Conservation (phyloP, 2,113 vertebrate genomes). For the Rhinoptilus africanus region DNA sequence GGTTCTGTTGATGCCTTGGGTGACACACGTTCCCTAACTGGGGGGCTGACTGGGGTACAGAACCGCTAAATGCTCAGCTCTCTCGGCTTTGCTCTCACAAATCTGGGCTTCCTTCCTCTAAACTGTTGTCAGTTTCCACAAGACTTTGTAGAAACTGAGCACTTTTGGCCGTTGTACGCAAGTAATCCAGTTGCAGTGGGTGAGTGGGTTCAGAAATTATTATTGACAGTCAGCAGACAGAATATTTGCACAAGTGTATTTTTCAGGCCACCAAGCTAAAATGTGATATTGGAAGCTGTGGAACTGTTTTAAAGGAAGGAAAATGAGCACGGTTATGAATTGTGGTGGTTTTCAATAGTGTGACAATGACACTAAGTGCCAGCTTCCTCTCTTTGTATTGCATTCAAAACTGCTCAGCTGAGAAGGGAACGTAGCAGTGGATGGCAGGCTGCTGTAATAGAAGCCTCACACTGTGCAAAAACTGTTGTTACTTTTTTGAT, state of each 20-base stretch:
- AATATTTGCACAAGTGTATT: neutral
- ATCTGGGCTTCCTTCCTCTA: neutral
- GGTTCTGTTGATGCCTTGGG: neutral
- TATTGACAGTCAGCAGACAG: neutral
- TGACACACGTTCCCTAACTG: rapidly evolving
- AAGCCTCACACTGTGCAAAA: constrained; percentile 49
- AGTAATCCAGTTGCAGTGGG: neutral
- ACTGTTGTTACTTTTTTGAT: constrained; percentile 49
- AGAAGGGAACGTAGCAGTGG: constrained; percentile 24
- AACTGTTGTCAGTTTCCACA: neutral
- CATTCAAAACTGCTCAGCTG: constrained; percentile 50
- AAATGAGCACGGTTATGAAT: constrained; percentile 31
- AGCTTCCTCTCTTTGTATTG: constrained; percentile 30
- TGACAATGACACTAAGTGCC: constrained; percentile 37
- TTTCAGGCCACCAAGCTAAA: constrained; percentile 35
- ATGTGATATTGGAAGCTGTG: neutral
- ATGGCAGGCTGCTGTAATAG: constrained; percentile 47
- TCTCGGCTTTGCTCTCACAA: neutral
- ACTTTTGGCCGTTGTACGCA: neutral
- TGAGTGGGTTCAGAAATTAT: neutral
- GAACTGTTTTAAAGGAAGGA: constrained; percentile 20
- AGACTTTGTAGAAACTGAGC: neutral
- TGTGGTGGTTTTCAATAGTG: constrained; percentile 39
- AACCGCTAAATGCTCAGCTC: neutral
- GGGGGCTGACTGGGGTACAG: neutral